Evolutionary conservation across 2,113 vertebrate species (phyloP).

Genomic region (Abramis brama): DNA sequence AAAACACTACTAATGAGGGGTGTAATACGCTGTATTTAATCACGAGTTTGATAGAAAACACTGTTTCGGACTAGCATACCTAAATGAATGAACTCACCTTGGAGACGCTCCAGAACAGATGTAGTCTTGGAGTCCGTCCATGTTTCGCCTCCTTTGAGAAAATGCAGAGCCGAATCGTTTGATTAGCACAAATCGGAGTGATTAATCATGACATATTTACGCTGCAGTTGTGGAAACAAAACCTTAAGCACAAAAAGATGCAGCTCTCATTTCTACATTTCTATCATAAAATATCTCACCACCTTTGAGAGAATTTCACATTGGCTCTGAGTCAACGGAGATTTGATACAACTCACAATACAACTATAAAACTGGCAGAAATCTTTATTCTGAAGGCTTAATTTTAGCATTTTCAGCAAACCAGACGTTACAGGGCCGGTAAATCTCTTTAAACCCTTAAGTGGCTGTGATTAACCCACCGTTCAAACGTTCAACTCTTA

Average conservation of each 20-base stretch:
- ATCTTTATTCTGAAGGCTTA: conserved; percentile 3
- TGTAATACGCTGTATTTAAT: conserved; percentile 2
- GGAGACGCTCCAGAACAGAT: conserved; percentile 55
- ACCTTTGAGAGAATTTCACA: conserved; percentile 33
- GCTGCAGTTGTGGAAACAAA: conserved; percentile 37
- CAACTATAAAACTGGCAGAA: not conserved
- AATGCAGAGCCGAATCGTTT: conserved; percentile 40
- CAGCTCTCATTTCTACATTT: not conserved
- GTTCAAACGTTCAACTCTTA: not conserved
- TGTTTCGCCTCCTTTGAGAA: conserved; percentile 49
- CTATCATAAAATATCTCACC: conserved; percentile 25
- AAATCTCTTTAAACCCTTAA: conserved; percentile 12
- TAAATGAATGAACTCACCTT: conserved; percentile 12
- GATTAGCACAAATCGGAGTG: conserved; percentile 48
- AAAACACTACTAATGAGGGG: not conserved
- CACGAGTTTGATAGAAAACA: conserved; percentile 18
- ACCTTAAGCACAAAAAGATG: conserved; percentile 38
- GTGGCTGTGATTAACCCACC: not conserved
- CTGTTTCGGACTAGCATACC: not conserved
- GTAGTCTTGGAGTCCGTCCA: conserved; percentile 54
- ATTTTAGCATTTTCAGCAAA: not conserved
- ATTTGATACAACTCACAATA: not conserved
- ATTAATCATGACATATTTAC: conserved; percentile 60
- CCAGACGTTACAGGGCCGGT: conserved; percentile 3
- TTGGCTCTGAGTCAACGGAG: not conserved